These are phyloP conservation scores for Eulithis prunata DNA, from an alignment of 2,888 invertebrate genomes.

Conservation along the genomic window DNA sequence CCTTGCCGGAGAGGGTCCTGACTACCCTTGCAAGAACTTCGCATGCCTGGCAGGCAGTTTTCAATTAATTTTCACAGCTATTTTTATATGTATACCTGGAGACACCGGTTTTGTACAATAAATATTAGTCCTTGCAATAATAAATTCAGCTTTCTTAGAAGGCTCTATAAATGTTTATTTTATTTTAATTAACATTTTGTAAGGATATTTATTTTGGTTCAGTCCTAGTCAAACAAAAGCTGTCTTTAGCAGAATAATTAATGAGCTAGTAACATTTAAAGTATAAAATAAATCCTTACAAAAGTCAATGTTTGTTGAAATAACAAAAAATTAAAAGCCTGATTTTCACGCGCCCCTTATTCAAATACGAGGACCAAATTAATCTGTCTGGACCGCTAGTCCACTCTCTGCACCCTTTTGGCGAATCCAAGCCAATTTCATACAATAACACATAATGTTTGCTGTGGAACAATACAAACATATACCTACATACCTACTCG, in stretches of 20 bases:
- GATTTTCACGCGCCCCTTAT: slow-evolving; percentile 41
- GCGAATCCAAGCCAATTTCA: slow-evolving; percentile 66
- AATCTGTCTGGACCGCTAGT: slow-evolving; percentile 56
- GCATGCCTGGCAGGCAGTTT: slow-evolving; percentile 1
- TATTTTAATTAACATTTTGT: slow-evolving; percentile 3
- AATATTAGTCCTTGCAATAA: no score
- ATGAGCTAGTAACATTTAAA: slow-evolving; percentile 20
- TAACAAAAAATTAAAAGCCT: slow-evolving; percentile 41
- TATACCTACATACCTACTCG: slow-evolving; percentile 48
- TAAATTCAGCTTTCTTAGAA: no score
- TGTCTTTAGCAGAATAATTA: slow-evolving; percentile 6
- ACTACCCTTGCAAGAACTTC: no score
- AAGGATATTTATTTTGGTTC: not conserved
- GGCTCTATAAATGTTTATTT: not conserved
- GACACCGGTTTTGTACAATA: not conserved
- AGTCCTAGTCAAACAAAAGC: slow-evolving; percentile 11
- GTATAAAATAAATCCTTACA: slow-evolving; percentile 29
- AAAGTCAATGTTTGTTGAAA: slow-evolving; percentile 35
- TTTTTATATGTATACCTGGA: not conserved
- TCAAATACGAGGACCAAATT: slow-evolving; percentile 63
- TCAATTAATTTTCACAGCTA: not conserved
- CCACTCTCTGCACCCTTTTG: slow-evolving; percentile 46
- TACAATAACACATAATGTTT: slow-evolving; percentile 72
- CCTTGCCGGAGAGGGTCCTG: no score
- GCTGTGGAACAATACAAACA: slow-evolving; percentile 61